Conservation (phyloP, 2,797 vertebrate species). For the Vireo griseus region DNA sequence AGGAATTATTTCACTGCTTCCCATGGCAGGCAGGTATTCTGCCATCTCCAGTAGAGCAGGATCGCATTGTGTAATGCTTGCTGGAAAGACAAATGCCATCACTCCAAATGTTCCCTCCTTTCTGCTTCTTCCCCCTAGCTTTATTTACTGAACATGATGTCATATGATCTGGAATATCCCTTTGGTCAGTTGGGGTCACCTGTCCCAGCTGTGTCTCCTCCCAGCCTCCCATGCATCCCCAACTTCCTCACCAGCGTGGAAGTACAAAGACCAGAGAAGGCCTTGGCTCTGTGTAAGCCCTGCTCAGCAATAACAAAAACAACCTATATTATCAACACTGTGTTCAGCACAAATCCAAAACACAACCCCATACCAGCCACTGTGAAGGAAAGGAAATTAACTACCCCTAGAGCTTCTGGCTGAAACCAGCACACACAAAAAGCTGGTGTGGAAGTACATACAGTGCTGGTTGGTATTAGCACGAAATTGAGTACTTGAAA, state of each 20-base stretch:
- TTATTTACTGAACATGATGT: fast-evolving
- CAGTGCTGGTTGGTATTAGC: background rate
- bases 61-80: fast-evolving
- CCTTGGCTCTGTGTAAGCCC: background rate
- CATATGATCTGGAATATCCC: background rate
- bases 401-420: background rate
- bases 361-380: no score
- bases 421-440: background rate
- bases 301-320: background rate
- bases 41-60: background rate
- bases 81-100: background rate
- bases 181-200: background rate
- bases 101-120: background rate
- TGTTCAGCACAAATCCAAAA: background rate
- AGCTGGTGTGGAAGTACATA: background rate
- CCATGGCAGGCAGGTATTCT: background rate
- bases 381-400: background rate
- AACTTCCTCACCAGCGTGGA: background rate
- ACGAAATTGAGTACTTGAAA: background rate
- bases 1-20: background rate
- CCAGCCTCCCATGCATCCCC: fast-evolving
- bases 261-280: background rate
- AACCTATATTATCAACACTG: background rate
- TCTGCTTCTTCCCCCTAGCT: background rate
- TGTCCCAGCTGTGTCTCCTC: background rate